Base-by-base conservation (phyloP, 30 jellyfish, hydroid and myxozoan genomes). In the Clytia hemisphaerica region DNA sequence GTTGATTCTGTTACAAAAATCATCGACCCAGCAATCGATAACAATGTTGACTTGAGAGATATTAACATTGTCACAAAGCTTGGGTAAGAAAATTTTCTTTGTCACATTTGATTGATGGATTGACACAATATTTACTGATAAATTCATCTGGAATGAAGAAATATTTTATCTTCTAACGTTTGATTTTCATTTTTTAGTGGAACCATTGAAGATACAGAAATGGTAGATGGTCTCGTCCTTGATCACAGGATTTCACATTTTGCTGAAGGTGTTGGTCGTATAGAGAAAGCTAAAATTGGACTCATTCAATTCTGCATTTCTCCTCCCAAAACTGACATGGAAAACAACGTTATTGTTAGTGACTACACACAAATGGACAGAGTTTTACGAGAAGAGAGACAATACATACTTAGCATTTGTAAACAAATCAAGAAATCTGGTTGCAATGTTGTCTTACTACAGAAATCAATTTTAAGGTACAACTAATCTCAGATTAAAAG, bases 261-360 rank as follows among this genome's bases (percentile, higher is more conserved):
- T 25, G 94, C 94, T 28, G 95, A 92, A 31, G 95, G 95, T 6
- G 84, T 83, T 4, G 76, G 68, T 21, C 82, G 99, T 21, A 85
- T 92, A 26, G 99, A 92, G 60, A 92, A 92, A 61, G 99, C 99
- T 24, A 92, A 83, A 63, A 83, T 92, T 68, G 99, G 95, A 1
- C 88, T 92, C 26, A 50, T 92, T 30, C 99, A 92, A 61, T 92
- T 92, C 49, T 92, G 99, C 49, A 57, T 92, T 36, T 82, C 95
- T 14, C 99, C 99, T 36, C 99, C 99, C 27, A 92, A 92, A 78
- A 92, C 99, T 5, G 99, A 92, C 84, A 92, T 92, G 99, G 99
- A 92, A 60, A 92, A 83, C 51, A 92, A 83, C 60, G 94, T 92
- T 42, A 83, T 92, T 53, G 99, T 92, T 49, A 92, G 95, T 42